Conservation (phyloP, 2,888 invertebrate genomes). For the Troides oblongomaculatus region DNA sequence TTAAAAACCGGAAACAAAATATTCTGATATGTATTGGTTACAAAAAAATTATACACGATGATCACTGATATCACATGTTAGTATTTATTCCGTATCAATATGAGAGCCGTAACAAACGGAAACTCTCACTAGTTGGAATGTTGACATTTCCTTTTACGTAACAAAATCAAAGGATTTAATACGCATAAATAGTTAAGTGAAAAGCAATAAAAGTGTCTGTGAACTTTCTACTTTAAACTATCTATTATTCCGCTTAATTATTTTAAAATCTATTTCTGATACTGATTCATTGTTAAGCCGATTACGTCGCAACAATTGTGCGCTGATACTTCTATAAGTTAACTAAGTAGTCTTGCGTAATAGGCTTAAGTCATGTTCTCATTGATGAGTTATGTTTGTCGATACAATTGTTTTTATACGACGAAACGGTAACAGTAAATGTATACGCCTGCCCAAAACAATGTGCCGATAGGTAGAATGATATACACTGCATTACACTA, state of each 20-base stretch:
- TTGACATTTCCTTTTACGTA: constrained; percentile 12
- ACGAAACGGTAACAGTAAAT: no score
- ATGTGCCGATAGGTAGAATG: no score
- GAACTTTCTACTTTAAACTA: constrained; percentile 24
- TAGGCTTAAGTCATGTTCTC: not conserved
- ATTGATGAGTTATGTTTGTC: constrained; percentile 1
- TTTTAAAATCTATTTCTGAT: constrained; percentile 17
- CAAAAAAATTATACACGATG: not conserved
- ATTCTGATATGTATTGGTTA: not conserved
- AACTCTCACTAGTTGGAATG: constrained; percentile 3
- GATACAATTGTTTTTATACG: not conserved
- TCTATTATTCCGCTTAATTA: constrained; percentile 8
- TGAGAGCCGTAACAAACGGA: not conserved
- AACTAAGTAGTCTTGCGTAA: constrained; percentile 9
- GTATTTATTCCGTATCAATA: not conserved
- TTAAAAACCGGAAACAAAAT: not conserved
- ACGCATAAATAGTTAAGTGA: not conserved
- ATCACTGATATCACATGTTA: not conserved
- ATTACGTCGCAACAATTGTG: constrained; percentile 13
- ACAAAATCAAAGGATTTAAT: constrained; percentile 6
- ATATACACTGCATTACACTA: no score
- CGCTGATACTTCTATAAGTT: constrained; percentile 1
- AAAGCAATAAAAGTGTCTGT: constrained; percentile 14
- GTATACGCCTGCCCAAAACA: no score
- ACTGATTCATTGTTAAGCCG: constrained; percentile 14